phyloP scores from a whole-genome alignment of 2,888 invertebrate genomes.

The Ceraclea dissimilis region DNA sequence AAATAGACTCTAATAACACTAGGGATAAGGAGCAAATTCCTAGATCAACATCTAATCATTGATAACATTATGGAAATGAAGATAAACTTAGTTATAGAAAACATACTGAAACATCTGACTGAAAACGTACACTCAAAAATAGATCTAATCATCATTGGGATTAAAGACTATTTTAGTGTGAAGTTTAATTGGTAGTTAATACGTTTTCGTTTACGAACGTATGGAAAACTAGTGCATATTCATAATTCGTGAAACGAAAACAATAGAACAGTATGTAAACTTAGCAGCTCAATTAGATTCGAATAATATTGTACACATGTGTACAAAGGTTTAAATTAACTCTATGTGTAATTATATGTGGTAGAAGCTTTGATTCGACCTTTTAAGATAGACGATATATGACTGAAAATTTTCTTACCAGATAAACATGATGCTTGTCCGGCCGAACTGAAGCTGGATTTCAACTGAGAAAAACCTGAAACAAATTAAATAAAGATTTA shows the following conservation, averaged over 20 bases:
- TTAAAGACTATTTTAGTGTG: not conserved
- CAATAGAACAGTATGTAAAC: not conserved
- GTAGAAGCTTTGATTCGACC: not conserved
- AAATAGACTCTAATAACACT: not conserved
- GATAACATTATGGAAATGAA: not conserved
- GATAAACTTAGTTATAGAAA: not conserved
- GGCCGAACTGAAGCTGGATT: constrained; percentile 55
- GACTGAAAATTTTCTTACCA: constrained; percentile 38
- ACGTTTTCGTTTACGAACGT: not conserved
- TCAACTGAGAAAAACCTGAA: constrained; percentile 59
- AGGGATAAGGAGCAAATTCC: not conserved
- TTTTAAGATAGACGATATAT: too few species aligned
- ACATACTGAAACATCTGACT: not conserved
- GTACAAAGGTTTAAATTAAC: not conserved
- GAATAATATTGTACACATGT: not conserved
- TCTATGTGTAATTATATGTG: not conserved
- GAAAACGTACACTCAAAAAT: not conserved
- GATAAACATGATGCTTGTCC: constrained; percentile 51
- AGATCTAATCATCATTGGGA: not conserved
- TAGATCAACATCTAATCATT: not conserved
- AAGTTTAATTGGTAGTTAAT: not conserved
- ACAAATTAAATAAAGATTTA: constrained; percentile 28
- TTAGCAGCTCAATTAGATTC: too few species aligned
- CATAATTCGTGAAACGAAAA: not conserved
- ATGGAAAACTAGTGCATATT: not conserved